Conservation (phyloP, 1,140 invertebrate genomes). For the Caenorhabditis briggsae region DNA sequence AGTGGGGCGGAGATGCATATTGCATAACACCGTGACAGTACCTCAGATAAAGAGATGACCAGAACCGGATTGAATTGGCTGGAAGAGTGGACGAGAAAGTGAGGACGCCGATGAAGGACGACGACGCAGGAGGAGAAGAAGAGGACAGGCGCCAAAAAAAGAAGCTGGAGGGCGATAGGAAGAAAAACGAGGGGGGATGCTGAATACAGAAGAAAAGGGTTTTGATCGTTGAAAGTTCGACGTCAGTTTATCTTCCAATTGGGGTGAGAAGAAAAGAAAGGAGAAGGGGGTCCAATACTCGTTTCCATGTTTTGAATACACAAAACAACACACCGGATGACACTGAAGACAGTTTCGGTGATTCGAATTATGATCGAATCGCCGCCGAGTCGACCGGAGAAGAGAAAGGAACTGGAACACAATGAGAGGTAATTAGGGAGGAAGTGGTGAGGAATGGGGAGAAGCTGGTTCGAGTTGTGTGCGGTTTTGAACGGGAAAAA, state of each 20-base stretch:
- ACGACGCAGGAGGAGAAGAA: slow-evolving; percentile 4
- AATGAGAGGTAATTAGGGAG: slow-evolving; percentile 53
- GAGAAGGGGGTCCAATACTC: not conserved
- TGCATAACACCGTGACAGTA: slow-evolving; percentile 56
- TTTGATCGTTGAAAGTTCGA: slow-evolving; percentile 55
- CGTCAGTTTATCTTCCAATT: slow-evolving; percentile 38
- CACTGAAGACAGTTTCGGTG: slow-evolving; percentile 4
- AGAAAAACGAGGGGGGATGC: not conserved
- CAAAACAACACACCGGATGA: not conserved
- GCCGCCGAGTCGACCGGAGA: slow-evolving; percentile 1
- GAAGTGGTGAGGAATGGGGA: not conserved
- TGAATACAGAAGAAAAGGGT: not conserved
- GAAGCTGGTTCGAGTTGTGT: slow-evolving; percentile 40
- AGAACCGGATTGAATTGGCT: slow-evolving; percentile 56
- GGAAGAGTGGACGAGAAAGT: slow-evolving; percentile 53
- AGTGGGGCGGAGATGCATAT: slow-evolving; percentile 16
- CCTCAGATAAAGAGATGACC: slow-evolving; percentile 54
- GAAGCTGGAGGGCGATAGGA: slow-evolving; percentile 29
- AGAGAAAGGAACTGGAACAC: slow-evolving; percentile 34
- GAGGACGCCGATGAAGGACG: slow-evolving; percentile 43
- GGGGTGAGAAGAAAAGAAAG: not conserved
- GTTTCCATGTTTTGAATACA: slow-evolving; percentile 8
- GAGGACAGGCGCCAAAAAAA: slow-evolving; percentile 51
- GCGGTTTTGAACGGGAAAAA: slow-evolving; percentile 18
- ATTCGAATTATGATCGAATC: slow-evolving; percentile 50